phyloP scores from a whole-genome alignment of 2,113 vertebrate species.

The Gymnogyps californianus region DNA sequence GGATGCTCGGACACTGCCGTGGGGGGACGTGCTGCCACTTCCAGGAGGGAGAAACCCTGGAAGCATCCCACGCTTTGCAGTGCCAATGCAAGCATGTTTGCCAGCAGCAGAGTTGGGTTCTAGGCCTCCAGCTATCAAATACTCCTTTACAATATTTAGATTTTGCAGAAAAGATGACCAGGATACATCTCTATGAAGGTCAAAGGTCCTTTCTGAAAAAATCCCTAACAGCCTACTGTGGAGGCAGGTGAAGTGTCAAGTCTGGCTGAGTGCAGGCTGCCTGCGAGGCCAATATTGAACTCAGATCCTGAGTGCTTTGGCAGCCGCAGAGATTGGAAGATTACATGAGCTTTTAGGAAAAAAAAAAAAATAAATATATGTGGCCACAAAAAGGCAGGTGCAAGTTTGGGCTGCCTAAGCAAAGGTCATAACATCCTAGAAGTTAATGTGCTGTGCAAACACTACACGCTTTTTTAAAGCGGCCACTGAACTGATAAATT shows the following conservation, averaged over 20 bases:
- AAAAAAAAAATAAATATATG: neutral
- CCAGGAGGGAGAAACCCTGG: neutral
- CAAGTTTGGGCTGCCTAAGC: neutral
- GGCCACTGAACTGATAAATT: neutral
- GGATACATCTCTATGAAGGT: neutral
- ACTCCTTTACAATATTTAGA: neutral
- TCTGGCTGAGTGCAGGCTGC: neutral
- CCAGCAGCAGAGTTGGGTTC: neutral
- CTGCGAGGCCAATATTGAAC: neutral
- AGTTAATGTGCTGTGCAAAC: neutral
- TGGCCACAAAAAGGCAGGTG: neutral
- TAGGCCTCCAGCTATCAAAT: neutral
- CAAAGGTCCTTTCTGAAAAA: neutral
- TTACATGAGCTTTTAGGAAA: neutral
- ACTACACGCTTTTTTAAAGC: neutral
- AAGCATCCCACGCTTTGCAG: neutral
- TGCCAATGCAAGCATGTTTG: neutral
- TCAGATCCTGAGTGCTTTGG: neutral
- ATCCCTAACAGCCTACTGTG: rapidly evolving
- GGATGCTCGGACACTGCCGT: rapidly evolving
- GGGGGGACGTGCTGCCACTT: neutral
- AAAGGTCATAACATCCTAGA: neutral
- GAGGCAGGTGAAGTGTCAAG: neutral
- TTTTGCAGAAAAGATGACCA: neutral
- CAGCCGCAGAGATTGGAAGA: neutral